Evolutionary conservation across 23 tunicate species (phyloP), one percentile per base, ranked within the genome.

Genomic region (Ciona savignyi): DNA sequence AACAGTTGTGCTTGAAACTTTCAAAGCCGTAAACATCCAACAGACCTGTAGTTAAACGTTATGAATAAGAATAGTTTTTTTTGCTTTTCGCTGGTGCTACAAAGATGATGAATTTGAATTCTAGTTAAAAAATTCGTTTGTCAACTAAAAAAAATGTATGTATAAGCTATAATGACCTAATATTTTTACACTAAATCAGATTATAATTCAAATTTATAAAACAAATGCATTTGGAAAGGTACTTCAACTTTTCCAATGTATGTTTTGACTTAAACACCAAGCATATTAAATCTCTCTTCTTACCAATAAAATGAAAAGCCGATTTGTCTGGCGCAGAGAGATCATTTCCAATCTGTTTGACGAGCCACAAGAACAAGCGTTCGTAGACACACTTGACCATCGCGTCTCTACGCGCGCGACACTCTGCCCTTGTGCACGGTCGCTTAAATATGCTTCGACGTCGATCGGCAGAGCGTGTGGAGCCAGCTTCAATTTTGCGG

Each of bases 21-120:
- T 91, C 97, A 72, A 91, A 91, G 6, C 97, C 97, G 60, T 91
- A 91, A 33, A 90, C 84, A 76, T 87, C 95, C 32, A 87, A 66
- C 23, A 87, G 70, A 70, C 95, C 95, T 76, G 63, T 63, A 1
- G 65, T 64, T 33, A 60, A 65, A 26, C 25, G n/a, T 65, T 65
- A 65, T 65, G 23, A 25, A 65, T n/a, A 25, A 25, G 70, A 11
- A 19, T 25, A 15, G n/a, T n/a, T n/a, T n/a, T n/a, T n/a, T n/a
- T n/a, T n/a, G n/a, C n/a, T n/a, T n/a, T n/a, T n/a, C n/a, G n/a
- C n/a, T n/a, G n/a, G n/a, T n/a, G n/a, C n/a, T n/a, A n/a, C n/a
- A n/a, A n/a, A n/a, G n/a, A n/a, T n/a, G n/a, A n/a, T n/a, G n/a
- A n/a, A n/a, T n/a, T n/a, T n/a, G n/a, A n/a, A n/a, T n/a, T n/a